A percentile compares a stretch with the other conserved stretches of the same genome.
These are phyloP conservation scores for Alectura lathami DNA, from an alignment of 2,113 vertebrate genomes.

Conservation along the genomic window DNA sequence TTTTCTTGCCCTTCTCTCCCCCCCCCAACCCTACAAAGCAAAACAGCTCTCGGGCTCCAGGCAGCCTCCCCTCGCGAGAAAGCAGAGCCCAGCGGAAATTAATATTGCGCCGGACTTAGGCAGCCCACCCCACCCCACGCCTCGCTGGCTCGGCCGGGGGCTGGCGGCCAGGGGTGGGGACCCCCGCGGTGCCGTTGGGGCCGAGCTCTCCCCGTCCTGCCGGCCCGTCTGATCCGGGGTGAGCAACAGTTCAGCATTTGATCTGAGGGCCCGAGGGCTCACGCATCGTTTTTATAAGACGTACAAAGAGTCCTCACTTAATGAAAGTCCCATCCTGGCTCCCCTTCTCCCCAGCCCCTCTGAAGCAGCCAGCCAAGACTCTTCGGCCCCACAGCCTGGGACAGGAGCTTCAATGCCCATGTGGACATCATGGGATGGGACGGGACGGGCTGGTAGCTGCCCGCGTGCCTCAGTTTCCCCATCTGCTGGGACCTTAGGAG, in stretches of 20 bases:
- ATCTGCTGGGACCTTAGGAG: too few relatives aligned
- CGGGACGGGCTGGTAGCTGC: background rate
- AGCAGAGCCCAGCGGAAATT: slow-evolving; percentile 59
- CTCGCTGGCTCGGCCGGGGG: background rate
- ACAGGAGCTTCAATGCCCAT: background rate
- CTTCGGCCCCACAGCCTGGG: rapidly evolving
- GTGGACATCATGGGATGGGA: background rate
- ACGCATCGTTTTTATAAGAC: slow-evolving; percentile 32
- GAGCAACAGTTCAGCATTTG: slow-evolving; percentile 69
- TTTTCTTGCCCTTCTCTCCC: slow-evolving; percentile 65
- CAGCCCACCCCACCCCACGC: slow-evolving; percentile 32
- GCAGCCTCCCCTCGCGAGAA: background rate
- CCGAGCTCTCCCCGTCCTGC: slow-evolving; percentile 1
- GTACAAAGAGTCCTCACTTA: slow-evolving; percentile 61
- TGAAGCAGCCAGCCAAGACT: background rate
- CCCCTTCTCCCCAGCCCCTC: background rate
- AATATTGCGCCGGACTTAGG: background rate
- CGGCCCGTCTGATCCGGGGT: slow-evolving; percentile 41
- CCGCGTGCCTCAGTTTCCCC: background rate
- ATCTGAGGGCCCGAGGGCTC: slow-evolving; percentile 44
- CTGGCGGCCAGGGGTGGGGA: background rate
- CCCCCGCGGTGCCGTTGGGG: background rate
- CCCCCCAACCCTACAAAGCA: background rate
- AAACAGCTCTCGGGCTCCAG: slow-evolving; percentile 48
- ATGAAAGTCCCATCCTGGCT: slow-evolving; percentile 40